Conservation (phyloP, 2,888 invertebrate genomes). For the Caenorhabditis sp. region DNA sequence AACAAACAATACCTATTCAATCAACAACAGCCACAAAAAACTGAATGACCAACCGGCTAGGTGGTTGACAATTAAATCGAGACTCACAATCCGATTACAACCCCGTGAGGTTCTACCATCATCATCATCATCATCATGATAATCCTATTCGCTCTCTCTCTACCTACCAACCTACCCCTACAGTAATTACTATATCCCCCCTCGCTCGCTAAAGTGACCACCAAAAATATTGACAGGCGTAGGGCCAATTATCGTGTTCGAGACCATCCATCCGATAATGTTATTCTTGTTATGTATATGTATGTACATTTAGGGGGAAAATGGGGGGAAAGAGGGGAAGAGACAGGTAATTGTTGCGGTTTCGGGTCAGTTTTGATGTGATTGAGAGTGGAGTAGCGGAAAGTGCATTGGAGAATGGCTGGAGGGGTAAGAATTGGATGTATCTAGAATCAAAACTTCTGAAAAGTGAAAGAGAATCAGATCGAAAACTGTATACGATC, state of each 20-base stretch:
- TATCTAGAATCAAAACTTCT: too few species aligned
- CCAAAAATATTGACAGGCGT: not conserved
- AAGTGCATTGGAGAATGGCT: too few species aligned
- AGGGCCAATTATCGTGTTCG: not conserved
- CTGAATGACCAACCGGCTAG: too few species aligned
- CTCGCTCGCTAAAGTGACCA: not conserved
- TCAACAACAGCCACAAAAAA: too few species aligned
- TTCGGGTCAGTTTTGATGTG: too few species aligned
- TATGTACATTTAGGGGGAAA: not conserved
- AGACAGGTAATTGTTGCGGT: too few species aligned
- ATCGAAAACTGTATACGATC: too few species aligned
- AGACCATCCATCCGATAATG: slow-evolving; percentile 1
- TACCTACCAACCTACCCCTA: not conserved
- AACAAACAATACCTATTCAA: too few species aligned
- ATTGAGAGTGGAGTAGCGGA: too few species aligned
- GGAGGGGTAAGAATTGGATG: too few species aligned
- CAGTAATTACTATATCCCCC: not conserved
- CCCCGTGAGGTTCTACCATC: not conserved
- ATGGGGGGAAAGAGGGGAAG: not conserved
- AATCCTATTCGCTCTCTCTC: not conserved
- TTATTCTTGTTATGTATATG: not conserved
- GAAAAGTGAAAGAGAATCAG: too few species aligned
- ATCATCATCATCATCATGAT: not conserved
- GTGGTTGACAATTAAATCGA: not conserved
- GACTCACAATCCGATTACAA: not conserved